Percentiles rank a stretch among this genome's conserved stretches.
phyloP scores from a whole-genome alignment of 2,113 vertebrate genomes.

The Mohoua ochrocephala region DNA sequence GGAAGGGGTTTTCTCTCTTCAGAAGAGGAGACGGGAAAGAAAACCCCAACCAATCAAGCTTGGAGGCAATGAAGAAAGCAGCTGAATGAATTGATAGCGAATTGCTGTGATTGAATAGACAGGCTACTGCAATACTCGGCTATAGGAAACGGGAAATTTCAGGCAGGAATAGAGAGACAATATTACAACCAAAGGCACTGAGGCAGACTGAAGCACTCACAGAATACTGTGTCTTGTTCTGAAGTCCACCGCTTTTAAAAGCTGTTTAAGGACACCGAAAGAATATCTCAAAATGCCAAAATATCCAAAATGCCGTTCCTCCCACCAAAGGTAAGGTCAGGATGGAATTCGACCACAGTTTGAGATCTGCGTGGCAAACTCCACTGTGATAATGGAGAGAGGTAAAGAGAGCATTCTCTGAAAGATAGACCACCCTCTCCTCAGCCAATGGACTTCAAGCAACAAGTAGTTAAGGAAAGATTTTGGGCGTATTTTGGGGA shows the following conservation, averaged over 20 bases:
- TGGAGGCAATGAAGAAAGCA: background rate
- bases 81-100: background rate
- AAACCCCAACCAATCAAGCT: accelerated
- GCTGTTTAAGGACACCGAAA: background rate
- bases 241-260: background rate
- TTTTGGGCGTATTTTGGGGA: background rate
- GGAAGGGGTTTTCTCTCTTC: background rate
- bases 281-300: background rate
- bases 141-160: background rate
- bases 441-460: background rate
- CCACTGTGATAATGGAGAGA: background rate
- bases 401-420: background rate
- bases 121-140: background rate
- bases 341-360: background rate
- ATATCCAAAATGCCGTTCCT: background rate
- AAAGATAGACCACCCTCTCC: background rate
- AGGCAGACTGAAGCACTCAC: background rate
- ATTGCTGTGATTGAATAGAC: background rate
- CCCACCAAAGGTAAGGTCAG: background rate
- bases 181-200: background rate
- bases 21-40: background rate
- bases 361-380: background rate
- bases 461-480: background rate
- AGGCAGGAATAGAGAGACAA: background rate
- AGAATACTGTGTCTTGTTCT: background rate